phyloP scores from a whole-genome alignment of 2,113 vertebrate species.

The Bos javanicus region DNA sequence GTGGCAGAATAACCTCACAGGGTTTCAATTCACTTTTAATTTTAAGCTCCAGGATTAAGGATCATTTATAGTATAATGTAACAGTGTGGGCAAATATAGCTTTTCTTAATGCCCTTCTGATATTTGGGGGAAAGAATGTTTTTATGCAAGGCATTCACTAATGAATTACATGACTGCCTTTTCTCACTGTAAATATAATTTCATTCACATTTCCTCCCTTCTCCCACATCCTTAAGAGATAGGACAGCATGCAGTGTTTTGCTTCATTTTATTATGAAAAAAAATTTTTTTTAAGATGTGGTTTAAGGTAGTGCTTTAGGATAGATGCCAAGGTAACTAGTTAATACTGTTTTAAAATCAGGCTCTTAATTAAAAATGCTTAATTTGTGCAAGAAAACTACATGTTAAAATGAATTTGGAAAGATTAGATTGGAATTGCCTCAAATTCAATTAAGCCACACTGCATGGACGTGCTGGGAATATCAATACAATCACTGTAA shows the following conservation, averaged over 20 bases:
- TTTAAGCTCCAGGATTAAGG: constrained; percentile 63
- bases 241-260: constrained; percentile 43
- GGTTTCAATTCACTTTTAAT: constrained; percentile 50
- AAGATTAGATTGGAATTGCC: constrained; percentile 89
- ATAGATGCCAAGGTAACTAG: constrained; percentile 59
- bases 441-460: constrained; percentile 85
- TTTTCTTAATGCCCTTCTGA: constrained; percentile 46
- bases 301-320: constrained; percentile 62
- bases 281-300: constrained; percentile 18
- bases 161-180: neutral
- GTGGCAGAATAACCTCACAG: constrained; percentile 41
- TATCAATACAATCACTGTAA: constrained; percentile 87
- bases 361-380: constrained; percentile 74
- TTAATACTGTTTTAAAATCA: constrained; percentile 66
- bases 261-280: constrained; percentile 43
- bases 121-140: constrained; percentile 45
- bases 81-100: constrained; percentile 51
- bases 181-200: constrained; percentile 44
- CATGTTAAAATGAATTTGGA: constrained; percentile 73
- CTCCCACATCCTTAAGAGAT: constrained; percentile 27
- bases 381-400: constrained; percentile 69
- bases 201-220: constrained; percentile 56
- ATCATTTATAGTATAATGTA: constrained; percentile 38
- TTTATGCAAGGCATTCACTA: constrained; percentile 47
- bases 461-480: constrained; percentile 88